Conservation (phyloP, 2,888 invertebrate species). For the Chorisops tibialis region DNA sequence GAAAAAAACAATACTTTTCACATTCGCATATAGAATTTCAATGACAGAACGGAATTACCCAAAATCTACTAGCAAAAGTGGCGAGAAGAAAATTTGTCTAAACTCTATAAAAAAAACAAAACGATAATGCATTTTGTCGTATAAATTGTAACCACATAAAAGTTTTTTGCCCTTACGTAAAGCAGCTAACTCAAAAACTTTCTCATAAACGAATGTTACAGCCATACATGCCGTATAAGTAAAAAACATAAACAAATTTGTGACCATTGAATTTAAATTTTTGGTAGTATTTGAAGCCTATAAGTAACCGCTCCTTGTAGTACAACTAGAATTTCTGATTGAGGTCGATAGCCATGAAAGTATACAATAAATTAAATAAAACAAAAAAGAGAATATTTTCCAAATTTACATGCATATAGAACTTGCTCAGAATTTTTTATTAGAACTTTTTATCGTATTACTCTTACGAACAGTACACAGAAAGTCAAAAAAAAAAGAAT, state of each 20-base stretch:
- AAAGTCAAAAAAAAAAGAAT: neutral
- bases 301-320: slow-evolving; percentile 3
- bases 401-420: slow-evolving; percentile 5
- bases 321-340: slow-evolving; percentile 21
- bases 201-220: slow-evolving; percentile 22
- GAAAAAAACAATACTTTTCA: slow-evolving; percentile 8
- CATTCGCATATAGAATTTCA: slow-evolving; percentile 14
- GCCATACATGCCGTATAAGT: neutral
- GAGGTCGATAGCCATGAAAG: slow-evolving; percentile 14
- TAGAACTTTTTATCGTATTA: slow-evolving; percentile 14
- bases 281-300: neutral
- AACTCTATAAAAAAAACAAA: no score
- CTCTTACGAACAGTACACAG: slow-evolving; percentile 6
- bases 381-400: neutral
- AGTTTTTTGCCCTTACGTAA: neutral
- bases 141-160: neutral
- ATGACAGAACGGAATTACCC: slow-evolving; percentile 18
- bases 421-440: slow-evolving; percentile 21
- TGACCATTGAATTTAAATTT: slow-evolving; percentile 12
- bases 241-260: neutral
- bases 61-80: slow-evolving; percentile 21
- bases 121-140: neutral
- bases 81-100: slow-evolving; percentile 19
- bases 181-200: slow-evolving; percentile 7
- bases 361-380: neutral